Base-by-base conservation (phyloP, 1,140 invertebrate species). In the Drosophila ercepeae region DNA sequence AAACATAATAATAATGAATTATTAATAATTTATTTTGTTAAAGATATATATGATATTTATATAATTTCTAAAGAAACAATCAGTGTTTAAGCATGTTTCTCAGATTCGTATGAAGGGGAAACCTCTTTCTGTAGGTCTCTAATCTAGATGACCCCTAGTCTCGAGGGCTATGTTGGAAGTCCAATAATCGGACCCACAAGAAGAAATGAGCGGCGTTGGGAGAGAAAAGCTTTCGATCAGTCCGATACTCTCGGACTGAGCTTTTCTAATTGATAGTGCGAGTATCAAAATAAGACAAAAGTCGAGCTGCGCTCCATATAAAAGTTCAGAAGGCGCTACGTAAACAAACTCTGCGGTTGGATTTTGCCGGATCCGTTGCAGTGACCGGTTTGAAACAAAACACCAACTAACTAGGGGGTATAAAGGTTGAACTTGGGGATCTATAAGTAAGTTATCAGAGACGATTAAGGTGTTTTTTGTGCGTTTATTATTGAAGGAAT, bases 241-340 rank as follows among this genome's bases (percentile, higher is more conserved):
- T 32, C 1, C 2, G 1, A 51, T 16, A 21, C 48, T 53, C 64
- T 67, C 58, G n/a, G 25, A 14, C 16, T n/a, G 34, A 50, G 69
- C 78, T 82, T 81, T 84, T 44, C 42, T 45, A 59, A 78, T 77
- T 82, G 44, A 55, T 77, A 42, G 55, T 14, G 16, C 18, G 18
- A 55, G 32, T 63, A 44, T 44, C 19, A 34, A 13, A 39, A 14
- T 14, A 44, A 73, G 23, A 58, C 42, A 74, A 64, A 61, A 78
- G 55, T 34, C 42, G 51, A 49, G 75, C 44, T 19, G 19, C 54
- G 75, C 61, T 74, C 70, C 48, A 70, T 32, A 50, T 57, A 63
- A 44, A 36, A 51, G 57, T 55, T 68, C 25, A 86, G 67, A 63
- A 13, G 39, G 42, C 46, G 27, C 29, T 27, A 45, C 49, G 72